A percentile compares a stretch with the other conserved stretches of the same genome.
Evolutionary conservation across 2,797 vertebrate genomes (phyloP).

Genomic region (Valencia hispanica): DNA sequence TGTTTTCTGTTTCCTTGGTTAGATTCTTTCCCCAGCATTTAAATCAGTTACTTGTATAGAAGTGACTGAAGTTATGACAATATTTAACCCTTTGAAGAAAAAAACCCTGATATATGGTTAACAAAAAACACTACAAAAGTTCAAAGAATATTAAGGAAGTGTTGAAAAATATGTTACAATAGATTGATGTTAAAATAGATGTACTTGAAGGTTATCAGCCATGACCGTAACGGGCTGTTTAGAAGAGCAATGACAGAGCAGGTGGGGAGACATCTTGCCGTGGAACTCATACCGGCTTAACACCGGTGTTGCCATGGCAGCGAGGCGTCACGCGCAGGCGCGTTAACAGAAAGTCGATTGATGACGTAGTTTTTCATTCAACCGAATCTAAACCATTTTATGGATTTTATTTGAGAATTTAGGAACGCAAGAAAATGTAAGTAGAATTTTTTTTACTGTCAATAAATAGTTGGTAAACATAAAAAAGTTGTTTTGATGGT

Average conservation of each 20-base stretch:
- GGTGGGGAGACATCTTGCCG: neutral
- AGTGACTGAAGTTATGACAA: neutral
- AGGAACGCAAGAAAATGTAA: neutral
- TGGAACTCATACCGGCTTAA: neutral
- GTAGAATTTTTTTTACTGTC: too few relatives aligned
- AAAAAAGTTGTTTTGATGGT: too few relatives aligned
- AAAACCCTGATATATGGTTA: neutral
- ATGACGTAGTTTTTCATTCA: constrained; percentile 1
- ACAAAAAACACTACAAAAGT: neutral
- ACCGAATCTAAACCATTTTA: neutral
- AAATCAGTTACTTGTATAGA: too few relatives aligned
- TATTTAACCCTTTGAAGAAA: neutral
- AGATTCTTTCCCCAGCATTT: too few relatives aligned
- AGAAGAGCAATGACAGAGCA: neutral
- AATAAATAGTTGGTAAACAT: too few relatives aligned
- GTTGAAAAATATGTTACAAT: neutral
- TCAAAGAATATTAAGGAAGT: neutral
- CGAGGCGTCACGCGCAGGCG: constrained; percentile 38
- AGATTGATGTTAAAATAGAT: neutral
- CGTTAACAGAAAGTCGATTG: neutral
- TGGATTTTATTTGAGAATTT: neutral
- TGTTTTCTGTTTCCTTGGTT: too few relatives aligned
- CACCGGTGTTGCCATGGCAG: constrained; percentile 59
- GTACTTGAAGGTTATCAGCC: neutral
- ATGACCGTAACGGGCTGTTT: neutral